Evolutionary conservation across 2,797 vertebrate genomes (phyloP).

Genomic region (Neomorphus geoffroyi): DNA sequence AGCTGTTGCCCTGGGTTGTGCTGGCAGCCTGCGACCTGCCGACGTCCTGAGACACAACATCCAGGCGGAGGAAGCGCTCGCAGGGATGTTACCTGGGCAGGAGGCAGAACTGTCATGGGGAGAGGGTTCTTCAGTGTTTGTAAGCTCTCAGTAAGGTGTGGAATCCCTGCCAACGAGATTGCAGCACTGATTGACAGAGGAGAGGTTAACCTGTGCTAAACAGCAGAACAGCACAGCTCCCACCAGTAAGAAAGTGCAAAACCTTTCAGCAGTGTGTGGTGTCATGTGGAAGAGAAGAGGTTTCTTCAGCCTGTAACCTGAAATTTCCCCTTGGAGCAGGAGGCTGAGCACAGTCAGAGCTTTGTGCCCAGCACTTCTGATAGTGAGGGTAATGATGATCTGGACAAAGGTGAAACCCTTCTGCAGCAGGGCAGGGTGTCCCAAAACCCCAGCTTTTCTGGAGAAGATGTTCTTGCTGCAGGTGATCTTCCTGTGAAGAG

Average conservation of each 20-base stretch:
- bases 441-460: neutral
- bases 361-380: neutral
- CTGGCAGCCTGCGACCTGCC: neutral
- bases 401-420: neutral
- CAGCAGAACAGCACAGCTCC: neutral
- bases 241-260: fast-evolving
- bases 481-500: neutral
- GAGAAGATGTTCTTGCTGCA: neutral
- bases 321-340: neutral
- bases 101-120: neutral
- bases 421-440: neutral
- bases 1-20: fast-evolving
- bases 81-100: neutral
- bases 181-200: neutral
- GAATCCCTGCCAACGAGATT: neutral
- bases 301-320: neutral
- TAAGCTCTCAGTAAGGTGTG: neutral
- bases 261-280: too few relatives aligned
- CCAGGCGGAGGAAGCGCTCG: too few relatives aligned
- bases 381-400: neutral
- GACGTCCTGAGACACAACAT: fast-evolving
- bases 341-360: neutral
- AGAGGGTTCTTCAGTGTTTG: too few relatives aligned
- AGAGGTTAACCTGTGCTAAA: neutral
- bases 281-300: neutral